phyloP scores from a whole-genome alignment of 2,113 vertebrate species.

The Brachyistius frenatus region DNA sequence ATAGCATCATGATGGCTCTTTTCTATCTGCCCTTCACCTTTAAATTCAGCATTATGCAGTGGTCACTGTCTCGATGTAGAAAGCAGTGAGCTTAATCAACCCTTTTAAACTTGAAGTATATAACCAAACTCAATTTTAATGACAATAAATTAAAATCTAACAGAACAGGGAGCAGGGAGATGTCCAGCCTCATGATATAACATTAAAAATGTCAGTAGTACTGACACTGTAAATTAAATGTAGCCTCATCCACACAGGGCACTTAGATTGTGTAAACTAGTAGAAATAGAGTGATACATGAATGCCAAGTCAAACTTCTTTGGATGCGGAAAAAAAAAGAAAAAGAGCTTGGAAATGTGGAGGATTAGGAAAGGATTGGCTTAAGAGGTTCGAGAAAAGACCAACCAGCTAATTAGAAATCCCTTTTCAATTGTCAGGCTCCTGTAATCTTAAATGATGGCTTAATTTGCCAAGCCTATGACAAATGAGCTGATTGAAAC shows the following conservation, averaged over 20 bases:
- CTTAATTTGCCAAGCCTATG: conserved; percentile 71
- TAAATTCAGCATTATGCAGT: background rate
- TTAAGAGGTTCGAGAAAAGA: conserved; percentile 74
- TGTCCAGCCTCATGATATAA: background rate
- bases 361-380: conserved; percentile 76
- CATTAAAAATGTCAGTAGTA: conserved; percentile 4
- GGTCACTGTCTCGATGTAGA: conserved; percentile 9
- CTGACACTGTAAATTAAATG: conserved; percentile 19
- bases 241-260: conserved; percentile 3
- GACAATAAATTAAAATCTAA: conserved; percentile 21
- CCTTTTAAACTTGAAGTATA: conserved; percentile 38
- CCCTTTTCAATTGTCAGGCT: conserved; percentile 79
- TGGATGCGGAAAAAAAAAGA: conserved; percentile 22
- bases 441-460: conserved; percentile 78
- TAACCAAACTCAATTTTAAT: conserved; percentile 38
- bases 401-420: conserved; percentile 80
- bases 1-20: background rate
- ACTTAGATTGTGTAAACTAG: conserved; percentile 7
- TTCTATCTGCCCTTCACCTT: conserved; percentile 1
- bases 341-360: conserved; percentile 60
- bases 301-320: conserved; percentile 49
- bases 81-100: conserved; percentile 30
- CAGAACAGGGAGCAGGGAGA: conserved; percentile 3
- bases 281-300: conserved; percentile 27
- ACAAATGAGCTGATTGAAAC: conserved; percentile 69